Percentiles rank a stretch among this genome's conserved stretches.
Conservation (phyloP, 30 jellyfish, hydroid and myxozoan species). For the Sanderia malayensis region DNA sequence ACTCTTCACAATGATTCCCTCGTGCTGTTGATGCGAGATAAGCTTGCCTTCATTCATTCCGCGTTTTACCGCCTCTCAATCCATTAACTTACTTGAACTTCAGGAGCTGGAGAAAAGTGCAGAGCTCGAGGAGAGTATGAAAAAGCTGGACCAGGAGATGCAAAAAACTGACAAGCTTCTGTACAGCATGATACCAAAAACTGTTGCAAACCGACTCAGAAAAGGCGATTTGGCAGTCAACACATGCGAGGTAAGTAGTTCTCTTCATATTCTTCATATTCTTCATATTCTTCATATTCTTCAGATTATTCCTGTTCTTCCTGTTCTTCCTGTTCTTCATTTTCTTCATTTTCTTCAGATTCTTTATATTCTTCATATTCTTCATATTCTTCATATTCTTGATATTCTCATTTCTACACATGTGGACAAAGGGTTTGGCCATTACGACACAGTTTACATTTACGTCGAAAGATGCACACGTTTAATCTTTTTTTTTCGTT, state of each 20-base stretch:
- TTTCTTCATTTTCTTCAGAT: background rate
- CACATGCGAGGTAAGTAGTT: slow-evolving; percentile 55
- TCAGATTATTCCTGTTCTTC: background rate
- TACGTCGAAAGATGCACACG: no score
- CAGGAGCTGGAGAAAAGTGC: slow-evolving; percentile 63
- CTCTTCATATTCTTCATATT: background rate
- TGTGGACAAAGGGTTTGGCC: no score
- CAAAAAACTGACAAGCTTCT: slow-evolving; percentile 52
- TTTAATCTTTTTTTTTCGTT: no score
- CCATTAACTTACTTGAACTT: background rate
- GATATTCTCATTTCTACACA: no score
- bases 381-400: no score
- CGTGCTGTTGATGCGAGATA: no score
- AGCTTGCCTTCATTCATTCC: no score
- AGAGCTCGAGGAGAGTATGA: slow-evolving; percentile 67
- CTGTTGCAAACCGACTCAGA: slow-evolving; percentile 59
- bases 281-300: no score
- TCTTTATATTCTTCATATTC: no score
- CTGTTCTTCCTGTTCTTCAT: background rate
- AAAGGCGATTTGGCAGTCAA: slow-evolving; percentile 56
- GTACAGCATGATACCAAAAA: slow-evolving; percentile 55
- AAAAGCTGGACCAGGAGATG: slow-evolving; percentile 49
- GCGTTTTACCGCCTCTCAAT: no score
- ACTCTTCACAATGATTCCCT: no score
- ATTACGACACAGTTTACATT: no score